phyloP scores from a whole-genome alignment of 2,113 vertebrate species.

The Riparia riparia region DNA sequence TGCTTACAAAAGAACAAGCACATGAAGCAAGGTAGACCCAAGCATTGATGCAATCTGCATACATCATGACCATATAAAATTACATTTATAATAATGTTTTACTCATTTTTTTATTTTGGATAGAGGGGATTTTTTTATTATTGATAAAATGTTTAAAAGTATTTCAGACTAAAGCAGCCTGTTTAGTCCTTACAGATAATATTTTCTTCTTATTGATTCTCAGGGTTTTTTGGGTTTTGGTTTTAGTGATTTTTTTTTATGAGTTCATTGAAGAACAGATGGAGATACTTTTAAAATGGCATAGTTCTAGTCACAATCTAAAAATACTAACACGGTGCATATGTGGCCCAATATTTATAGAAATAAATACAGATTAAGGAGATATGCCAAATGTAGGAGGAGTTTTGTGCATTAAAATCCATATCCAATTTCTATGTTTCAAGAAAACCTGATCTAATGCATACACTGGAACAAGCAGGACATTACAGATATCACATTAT shows the following conservation, averaged over 20 bases:
- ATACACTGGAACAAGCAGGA: neutral
- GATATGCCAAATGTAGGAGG: neutral
- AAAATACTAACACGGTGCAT: neutral
- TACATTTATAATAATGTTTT: neutral
- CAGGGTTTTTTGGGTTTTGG: neutral
- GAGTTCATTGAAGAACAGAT: neutral
- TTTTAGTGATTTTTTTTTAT: neutral
- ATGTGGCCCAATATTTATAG: neutral
- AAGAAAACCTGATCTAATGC: neutral
- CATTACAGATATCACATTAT: neutral
- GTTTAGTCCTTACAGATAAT: neutral
- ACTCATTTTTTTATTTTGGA: neutral
- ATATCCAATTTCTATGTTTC: neutral
- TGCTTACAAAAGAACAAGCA: neutral
- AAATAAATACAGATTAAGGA: neutral
- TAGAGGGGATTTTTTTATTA: neutral
- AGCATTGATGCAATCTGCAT: neutral
- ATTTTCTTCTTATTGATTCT: neutral
- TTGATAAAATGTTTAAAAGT: neutral
- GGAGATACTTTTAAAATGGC: neutral
- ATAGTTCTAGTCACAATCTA: neutral
- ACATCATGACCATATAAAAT: neutral
- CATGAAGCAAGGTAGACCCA: neutral
- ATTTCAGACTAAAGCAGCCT: neutral
- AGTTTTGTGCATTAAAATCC: neutral